Evolutionary conservation across 2,888 invertebrate species (phyloP), one percentile per base, ranked within the genome.

Genomic region (Hydriomena furcata): DNA sequence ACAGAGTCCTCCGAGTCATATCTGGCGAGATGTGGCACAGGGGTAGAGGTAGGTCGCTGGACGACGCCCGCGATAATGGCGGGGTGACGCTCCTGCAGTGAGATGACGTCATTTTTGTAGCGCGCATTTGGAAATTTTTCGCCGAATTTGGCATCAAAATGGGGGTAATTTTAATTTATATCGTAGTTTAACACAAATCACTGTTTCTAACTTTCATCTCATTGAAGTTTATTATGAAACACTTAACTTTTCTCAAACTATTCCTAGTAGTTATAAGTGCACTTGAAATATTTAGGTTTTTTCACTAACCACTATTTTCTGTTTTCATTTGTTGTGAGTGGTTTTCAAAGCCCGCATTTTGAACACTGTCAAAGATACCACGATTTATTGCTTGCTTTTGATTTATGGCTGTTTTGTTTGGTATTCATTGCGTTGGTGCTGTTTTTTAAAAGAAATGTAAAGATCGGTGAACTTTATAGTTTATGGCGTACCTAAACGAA

Each of bases 51-150:
- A 81, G 64, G 54, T 89, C 89, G 25, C 82, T 84, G 11, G 91
- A 88, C 48, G 91, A 82, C 47, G 91, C 78, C 56, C 91, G 82
- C 38, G 91, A 84, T 58, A 84, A 68, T 28, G 92, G 91, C 61
- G 91, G 91, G 43, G 91, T 91, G 57, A 84, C 89, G 61, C 89
- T 88, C 42, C 88, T 82, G 55, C 87, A 86, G 48, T 91, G 89
- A 24, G 91, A 85, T 60, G 91, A 91, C 65, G 91, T 85, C 87
- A 91, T 91, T 71, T 91, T 91, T 7, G 85, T 84, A 52, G 84
- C 87, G 74, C 88, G 84, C 87, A 88, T 88, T 73, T 70, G 76
- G 55, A 65, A 50, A 55, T 52, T 60, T 59, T 66, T 7, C n/a
- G 10, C 31, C 24, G 13, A 12, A 28, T 35, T 4, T 28, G 20